These are phyloP conservation scores for Charina bottae DNA, from an alignment of 2,113 vertebrate genomes.

Conservation along the genomic window DNA sequence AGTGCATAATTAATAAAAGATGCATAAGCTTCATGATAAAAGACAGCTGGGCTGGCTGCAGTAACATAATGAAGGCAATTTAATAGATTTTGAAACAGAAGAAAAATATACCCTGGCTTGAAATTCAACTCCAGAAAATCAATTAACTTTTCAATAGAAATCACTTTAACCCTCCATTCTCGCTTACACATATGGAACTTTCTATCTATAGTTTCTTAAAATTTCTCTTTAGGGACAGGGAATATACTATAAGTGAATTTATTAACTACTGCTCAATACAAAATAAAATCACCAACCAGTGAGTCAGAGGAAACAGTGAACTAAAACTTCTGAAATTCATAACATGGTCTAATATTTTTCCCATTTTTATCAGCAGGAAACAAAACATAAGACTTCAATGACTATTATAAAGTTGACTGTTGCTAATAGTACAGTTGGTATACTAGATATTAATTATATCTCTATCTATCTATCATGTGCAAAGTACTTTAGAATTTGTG, in stretches of 20 bases:
- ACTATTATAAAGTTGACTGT: background rate
- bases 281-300: constrained; percentile 33
- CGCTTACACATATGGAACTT: constrained; percentile 29
- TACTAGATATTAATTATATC: no score
- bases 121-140: constrained; percentile 59
- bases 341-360: background rate
- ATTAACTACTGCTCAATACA: constrained; percentile 9
- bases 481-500: background rate
- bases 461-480: background rate
- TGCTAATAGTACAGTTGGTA: background rate
- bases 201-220: constrained; percentile 16
- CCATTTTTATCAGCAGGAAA: background rate
- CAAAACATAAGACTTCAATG: background rate
- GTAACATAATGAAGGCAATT: constrained; percentile 72
- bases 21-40: constrained; percentile 65
- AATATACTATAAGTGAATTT: constrained; percentile 27
- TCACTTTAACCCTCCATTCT: background rate
- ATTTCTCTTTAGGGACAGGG: constrained; percentile 25
- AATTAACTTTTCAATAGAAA: constrained; percentile 31
- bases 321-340: constrained; percentile 14
- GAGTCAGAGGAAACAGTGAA: constrained; percentile 20
- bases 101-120: constrained; percentile 51
- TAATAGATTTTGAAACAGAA: constrained; percentile 70
- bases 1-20: constrained; percentile 71
- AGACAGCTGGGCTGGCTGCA: constrained; percentile 68